phyloP scores from a whole-genome alignment of 2,888 invertebrate species.

The Oscheius myriophilus region DNA sequence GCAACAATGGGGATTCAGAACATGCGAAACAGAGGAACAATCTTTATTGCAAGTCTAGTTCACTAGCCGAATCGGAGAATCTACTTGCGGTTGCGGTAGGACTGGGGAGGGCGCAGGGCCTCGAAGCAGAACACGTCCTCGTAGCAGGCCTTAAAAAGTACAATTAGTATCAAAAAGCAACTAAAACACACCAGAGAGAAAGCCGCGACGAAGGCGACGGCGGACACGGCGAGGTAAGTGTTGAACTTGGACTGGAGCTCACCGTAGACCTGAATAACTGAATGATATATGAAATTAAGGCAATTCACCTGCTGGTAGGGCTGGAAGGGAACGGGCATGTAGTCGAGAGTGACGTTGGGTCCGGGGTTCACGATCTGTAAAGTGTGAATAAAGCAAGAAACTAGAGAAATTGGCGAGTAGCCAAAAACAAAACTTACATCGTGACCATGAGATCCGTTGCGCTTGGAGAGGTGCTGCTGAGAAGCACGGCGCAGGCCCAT shows the following conservation, averaged over 20 bases:
- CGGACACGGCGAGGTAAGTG: conserved; percentile 42
- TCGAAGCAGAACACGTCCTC: conserved; percentile 51
- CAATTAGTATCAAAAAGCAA: too few relatives aligned
- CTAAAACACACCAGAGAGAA: conserved; percentile 15
- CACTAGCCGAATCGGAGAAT: background rate
- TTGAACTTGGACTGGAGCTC: conserved; percentile 64
- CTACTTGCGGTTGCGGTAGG: conserved; percentile 55
- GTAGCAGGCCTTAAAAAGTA: conserved; percentile 44
- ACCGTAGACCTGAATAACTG: conserved; percentile 43
- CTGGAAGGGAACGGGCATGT: conserved; percentile 58
- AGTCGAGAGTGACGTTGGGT: conserved; percentile 58
- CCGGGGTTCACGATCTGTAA: conserved; percentile 56
- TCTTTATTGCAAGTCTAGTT: background rate
- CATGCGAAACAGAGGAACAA: too few relatives aligned
- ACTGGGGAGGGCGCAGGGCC: conserved; percentile 50
- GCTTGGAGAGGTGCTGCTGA: conserved; percentile 33
- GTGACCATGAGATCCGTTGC: conserved; percentile 42
- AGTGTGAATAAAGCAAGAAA: background rate
- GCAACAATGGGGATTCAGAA: background rate
- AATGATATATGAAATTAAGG: background rate
- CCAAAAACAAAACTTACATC: conserved; percentile 31
- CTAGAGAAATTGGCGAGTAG: too few relatives aligned
- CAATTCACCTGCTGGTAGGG: conserved; percentile 52
- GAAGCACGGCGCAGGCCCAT: conserved; percentile 48
- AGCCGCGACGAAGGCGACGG: conserved; percentile 35